Evolutionary conservation across 2,888 invertebrate species (phyloP), one percentile per base, ranked within the genome.

Genomic region (Malthinus seriepunctatus): DNA sequence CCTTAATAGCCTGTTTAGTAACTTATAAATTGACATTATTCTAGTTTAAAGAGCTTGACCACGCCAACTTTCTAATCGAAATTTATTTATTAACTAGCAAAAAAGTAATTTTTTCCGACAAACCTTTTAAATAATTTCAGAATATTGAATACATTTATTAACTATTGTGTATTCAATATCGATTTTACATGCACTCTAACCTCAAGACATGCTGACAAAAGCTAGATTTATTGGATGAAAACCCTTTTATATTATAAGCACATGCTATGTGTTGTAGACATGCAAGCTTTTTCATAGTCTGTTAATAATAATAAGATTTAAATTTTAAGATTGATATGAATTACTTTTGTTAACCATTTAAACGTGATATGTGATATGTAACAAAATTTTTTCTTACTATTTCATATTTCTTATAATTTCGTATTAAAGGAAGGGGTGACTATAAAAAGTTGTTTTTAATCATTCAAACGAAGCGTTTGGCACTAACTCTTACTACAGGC

Each of bases 161-260:
- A 31, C 12, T 37, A 45, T 55, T 55, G 44, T 55, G 55, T 44
- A 39, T 45, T 32, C 38, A 33, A 34, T 49, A 55, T 55, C 45
- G 56, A 56, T 56, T 37, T 50, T 35, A 46, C 51, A 12, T 50
- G 51, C n/a, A 50, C 51, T 46, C 37, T 42, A 56, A 60, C 60
- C 56, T 56, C 56, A 47, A 60, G 60, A 56, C 60, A 56, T 51
- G 56, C 60, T 60, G 60, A 60, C 60, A 60, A 60, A 60, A 51
- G 60, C 55, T 51, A 51, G 56, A 60, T 56, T 60, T 60, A 60
- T 55, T 60, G 51, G 38, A 55, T 47, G 46, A 55, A 33, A 51
- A 31, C 47, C 48, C 51, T 32, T 38, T 15, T 49, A 10, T 49
- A 55, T n/a, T n/a, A 11, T 15, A 55, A 55, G 55, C 32, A 49